phyloP scores from a whole-genome alignment of 2,113 vertebrate genomes.

The Rutilus rutilus region DNA sequence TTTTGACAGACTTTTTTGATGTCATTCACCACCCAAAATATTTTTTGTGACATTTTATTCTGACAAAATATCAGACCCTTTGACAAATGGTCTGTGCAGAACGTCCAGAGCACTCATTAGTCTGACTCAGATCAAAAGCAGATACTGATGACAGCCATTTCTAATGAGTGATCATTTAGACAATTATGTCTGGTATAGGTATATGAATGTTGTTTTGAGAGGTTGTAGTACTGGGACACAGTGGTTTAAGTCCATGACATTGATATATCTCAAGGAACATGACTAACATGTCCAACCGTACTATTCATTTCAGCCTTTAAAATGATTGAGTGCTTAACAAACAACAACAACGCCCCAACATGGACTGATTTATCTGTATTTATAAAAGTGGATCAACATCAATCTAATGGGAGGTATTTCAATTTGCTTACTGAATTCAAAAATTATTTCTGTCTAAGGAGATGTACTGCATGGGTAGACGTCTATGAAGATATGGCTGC shows the following conservation, averaged over 20 bases:
- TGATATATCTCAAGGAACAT: not conserved
- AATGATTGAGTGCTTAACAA: not conserved
- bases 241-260: not conserved
- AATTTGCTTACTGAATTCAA: constrained; percentile 9
- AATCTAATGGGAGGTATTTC: constrained; percentile 22
- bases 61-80: constrained; percentile 28
- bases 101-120: constrained; percentile 1
- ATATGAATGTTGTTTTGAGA: not conserved
- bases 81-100: constrained; percentile 40
- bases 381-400: constrained; percentile 23
- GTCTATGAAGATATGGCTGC: constrained; percentile 35
- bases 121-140: constrained; percentile 32
- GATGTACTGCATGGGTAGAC: not conserved
- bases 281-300: not conserved
- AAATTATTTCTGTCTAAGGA: constrained; percentile 8
- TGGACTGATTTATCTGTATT: constrained; percentile 19
- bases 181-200: not conserved
- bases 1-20: constrained; percentile 9
- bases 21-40: constrained; percentile 36
- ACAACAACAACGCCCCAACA: not conserved
- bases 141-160: constrained; percentile 20
- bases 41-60: constrained; percentile 36
- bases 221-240: not conserved
- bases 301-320: not conserved
- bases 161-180: constrained; percentile 28